A percentile compares a stretch with the other conserved stretches of the same genome.
These are phyloP conservation scores for Imbricaverruca yamaguchii DNA, from an alignment of 2,888 invertebrate species.

Conservation along the genomic window DNA sequence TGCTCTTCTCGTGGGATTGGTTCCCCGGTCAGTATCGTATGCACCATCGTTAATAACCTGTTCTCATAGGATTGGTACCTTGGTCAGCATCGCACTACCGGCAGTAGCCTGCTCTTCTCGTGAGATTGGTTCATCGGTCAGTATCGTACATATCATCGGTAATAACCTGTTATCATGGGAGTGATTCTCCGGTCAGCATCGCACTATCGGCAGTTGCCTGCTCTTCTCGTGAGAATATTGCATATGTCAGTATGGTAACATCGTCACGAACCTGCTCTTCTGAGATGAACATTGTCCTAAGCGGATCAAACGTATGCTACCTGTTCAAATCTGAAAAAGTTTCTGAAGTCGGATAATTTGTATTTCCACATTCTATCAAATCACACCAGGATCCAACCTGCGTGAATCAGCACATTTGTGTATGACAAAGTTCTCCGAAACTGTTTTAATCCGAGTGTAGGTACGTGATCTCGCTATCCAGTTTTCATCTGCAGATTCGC, in stretches of 20 bases:
- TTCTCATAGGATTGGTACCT: too few species aligned
- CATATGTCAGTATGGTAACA: neutral
- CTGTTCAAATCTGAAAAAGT: neutral
- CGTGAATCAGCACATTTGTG: too few species aligned
- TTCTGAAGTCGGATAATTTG: neutral
- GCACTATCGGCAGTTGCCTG: neutral
- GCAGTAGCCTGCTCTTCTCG: neutral
- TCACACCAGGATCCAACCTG: too few species aligned
- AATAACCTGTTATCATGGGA: too few species aligned
- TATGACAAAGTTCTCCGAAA: too few species aligned
- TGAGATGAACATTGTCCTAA: neutral
- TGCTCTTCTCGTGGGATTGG: constrained; percentile 13
- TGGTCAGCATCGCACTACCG: neutral
- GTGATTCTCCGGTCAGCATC: neutral
- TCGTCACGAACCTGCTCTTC: neutral
- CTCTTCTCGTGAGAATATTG: constrained; percentile 1
- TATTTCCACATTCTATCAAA: neutral
- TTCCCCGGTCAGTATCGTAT: neutral
- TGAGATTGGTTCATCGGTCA: neutral
- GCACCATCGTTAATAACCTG: too few species aligned
- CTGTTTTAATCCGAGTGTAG: too few species aligned
- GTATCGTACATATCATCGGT: neutral
- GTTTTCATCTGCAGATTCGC: too few species aligned
- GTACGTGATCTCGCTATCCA: too few species aligned
- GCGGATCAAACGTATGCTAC: too few species aligned